A percentile compares a stretch with the other conserved stretches of the same genome.
Evolutionary conservation across 2,888 invertebrate species (phyloP).

Genomic region (Podotricha telesiphe): DNA sequence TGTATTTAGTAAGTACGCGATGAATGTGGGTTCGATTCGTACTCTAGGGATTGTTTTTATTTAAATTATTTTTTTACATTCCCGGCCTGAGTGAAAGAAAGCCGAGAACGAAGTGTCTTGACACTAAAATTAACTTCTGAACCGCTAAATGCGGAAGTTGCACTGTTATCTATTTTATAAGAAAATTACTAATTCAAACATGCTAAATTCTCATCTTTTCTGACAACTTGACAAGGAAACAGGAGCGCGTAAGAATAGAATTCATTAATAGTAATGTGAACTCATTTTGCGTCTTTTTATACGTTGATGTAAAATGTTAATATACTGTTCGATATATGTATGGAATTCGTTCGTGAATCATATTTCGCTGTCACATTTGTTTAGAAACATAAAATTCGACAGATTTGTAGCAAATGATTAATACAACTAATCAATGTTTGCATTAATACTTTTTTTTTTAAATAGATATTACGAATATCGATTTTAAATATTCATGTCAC

Average conservation of each 20-base stretch:
- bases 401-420: neutral
- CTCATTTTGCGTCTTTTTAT: neutral
- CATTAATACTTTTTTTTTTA: neutral
- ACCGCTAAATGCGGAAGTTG: no score
- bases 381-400: neutral
- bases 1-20: no score
- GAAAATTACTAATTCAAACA: neutral
- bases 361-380: neutral
- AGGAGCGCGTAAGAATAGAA: constrained; percentile 2
- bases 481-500: neutral
- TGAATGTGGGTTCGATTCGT: no score
- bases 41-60: no score
- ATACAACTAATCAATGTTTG: neutral
- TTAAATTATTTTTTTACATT: no score
- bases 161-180: no score
- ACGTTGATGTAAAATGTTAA: neutral
- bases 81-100: no score
- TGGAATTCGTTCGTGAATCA: neutral
- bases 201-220: neutral
- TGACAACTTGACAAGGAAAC: constrained; percentile 1
- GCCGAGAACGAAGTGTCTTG: neutral
- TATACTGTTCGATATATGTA: neutral
- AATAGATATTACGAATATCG: neutral
- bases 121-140: no score
- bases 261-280: neutral